A percentile compares a stretch with the other conserved stretches of the same genome.
phyloP scores from a whole-genome alignment of 2,888 invertebrate species.

The Andrena dorsata region DNA sequence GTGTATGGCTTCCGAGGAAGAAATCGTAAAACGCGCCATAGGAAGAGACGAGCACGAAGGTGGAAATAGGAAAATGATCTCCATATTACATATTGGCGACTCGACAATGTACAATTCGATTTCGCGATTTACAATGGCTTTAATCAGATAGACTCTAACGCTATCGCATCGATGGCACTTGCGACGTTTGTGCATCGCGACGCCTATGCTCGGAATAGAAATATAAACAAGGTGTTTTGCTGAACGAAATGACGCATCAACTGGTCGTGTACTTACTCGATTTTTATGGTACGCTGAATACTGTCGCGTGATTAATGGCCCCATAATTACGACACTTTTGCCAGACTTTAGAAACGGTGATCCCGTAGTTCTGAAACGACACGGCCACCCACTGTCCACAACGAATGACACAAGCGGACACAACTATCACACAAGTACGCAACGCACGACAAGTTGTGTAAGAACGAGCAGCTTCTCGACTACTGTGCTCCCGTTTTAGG shows the following conservation, averaged over 20 bases:
- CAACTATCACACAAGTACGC: conserved; percentile 1
- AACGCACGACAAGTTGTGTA: neutral
- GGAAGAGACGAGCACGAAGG: neutral
- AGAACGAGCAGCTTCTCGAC: neutral
- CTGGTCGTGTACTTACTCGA: conserved; percentile 65
- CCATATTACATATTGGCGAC: neutral
- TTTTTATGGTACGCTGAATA: conserved; percentile 65
- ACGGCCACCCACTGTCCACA: conserved; percentile 19
- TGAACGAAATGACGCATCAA: neutral
- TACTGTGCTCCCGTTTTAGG: neutral
- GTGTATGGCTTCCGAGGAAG: neutral
- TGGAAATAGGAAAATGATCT: neutral
- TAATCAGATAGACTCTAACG: neutral
- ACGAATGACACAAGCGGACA: conserved; percentile 2
- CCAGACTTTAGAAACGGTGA: conserved; percentile 21
- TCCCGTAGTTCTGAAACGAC: conserved; percentile 5
- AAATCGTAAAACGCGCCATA: neutral
- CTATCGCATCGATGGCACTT: neutral
- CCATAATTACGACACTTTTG: conserved; percentile 68
- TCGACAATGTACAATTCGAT: neutral
- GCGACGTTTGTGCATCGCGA: neutral
- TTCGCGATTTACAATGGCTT: neutral
- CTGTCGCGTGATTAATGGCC: conserved; percentile 45
- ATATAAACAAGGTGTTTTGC: conserved; percentile 21
- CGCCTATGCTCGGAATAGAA: neutral